Percentiles rank a stretch among this genome's conserved stretches.
Conservation (phyloP, 2,888 invertebrate species). For the Acleris holmiana region DNA sequence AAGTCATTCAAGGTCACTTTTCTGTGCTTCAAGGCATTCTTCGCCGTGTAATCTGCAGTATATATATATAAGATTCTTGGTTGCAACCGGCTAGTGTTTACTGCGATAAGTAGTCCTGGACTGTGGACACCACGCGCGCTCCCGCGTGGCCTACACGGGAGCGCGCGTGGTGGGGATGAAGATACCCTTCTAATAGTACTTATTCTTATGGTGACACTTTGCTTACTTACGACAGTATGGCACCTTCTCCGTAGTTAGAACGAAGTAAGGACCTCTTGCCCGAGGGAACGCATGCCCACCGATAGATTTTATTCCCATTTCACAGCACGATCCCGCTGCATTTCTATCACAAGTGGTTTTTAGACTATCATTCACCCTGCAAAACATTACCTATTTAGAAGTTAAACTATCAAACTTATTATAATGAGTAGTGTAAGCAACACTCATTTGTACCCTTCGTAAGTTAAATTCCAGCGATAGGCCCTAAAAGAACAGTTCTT, state of each 20-base stretch:
- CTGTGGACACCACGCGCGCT: too few species aligned
- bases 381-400: conserved; percentile 24
- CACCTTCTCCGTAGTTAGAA: conserved; percentile 74
- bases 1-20: too few species aligned
- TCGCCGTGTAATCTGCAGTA: too few species aligned
- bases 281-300: conserved; percentile 56
- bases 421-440: not conserved
- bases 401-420: not conserved
- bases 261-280: conserved; percentile 79
- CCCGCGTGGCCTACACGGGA: too few species aligned
- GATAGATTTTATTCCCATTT: conserved; percentile 82
- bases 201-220: too few species aligned
- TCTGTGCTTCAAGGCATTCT: too few species aligned
- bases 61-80: too few species aligned
- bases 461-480: conserved; percentile 80
- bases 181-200: too few species aligned
- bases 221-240: conserved; percentile 83
- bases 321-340: conserved; percentile 65
- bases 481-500: conserved; percentile 82
- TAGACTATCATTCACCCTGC: conserved; percentile 70
- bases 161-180: too few species aligned
- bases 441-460: conserved; percentile 60
- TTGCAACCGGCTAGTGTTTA: too few species aligned
- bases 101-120: too few species aligned
- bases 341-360: conserved; percentile 60